Base-by-base conservation (phyloP, 2,113 vertebrate species). In the Mobula hypostoma region DNA sequence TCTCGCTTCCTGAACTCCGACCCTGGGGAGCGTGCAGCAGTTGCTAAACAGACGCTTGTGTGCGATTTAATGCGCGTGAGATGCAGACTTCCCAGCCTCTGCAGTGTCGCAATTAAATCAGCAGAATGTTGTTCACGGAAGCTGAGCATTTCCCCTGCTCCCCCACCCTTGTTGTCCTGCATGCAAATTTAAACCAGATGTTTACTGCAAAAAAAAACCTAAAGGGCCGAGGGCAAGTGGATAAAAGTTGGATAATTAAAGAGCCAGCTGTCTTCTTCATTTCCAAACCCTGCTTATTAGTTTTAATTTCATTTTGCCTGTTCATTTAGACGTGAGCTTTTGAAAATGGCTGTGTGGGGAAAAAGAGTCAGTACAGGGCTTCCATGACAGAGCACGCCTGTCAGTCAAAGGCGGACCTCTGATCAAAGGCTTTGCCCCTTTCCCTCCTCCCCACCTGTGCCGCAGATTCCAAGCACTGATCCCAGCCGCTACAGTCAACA, bases 21-120 rank as follows among this genome's bases (percentile, higher is more conserved):
- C 14, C 85, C 61, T 2, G 27, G 61, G 61, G 85, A 90, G 85
- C 85, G 61, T 68, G 85, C 29, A 90, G 85, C 85, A 90, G 85
- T 61, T 90, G 85, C 17, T n/a, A 90, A 90, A 90, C 85, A 90
- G 61, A 17, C 85, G n/a, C 29, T 17, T 19, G 61, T 17, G 17
- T 68, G 61, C 32, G 85, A 90, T 32, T 66, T 5, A 90, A 14
- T 66, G 85, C 85, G 40, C 61, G 66, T 15, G n/a, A 90, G n/a
- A 61, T 32, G 5, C n/a, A n/a, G 5, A 3, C 61, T 66, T 5
- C 6, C 5, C 29, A 68, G 7, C 61, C 61, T 17, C 29, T 32
- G 14, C n/a, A 19, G 61, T 9, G 85, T 19, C 61, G 14, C 85
- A 90, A n/a, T 19, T 66, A n/a, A 32, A 88, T 68, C 85, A 29